Base-by-base conservation (phyloP, 2,113 vertebrate species). In the Xiphophorus couchianus region DNA sequence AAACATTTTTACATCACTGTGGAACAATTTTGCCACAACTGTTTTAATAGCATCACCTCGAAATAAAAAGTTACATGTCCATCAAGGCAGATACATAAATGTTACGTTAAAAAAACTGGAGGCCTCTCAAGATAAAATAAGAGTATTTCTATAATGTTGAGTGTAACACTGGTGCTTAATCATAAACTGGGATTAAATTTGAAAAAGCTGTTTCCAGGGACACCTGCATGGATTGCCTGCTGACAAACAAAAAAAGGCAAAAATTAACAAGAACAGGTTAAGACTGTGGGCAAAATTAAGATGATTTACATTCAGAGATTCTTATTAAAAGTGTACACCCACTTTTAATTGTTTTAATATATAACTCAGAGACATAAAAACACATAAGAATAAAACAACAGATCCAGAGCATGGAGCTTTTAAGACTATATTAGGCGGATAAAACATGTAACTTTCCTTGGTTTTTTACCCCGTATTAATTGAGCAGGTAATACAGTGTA, bases 381-480 rank as follows among this genome's bases (percentile, higher is more conserved):
- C 22, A n/a, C 30, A 28, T 2, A 42, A 60, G 27, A 67, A 29
- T 29, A 14, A 67, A 67, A 17, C 2, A 67, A 44, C 37, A 17
- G 3, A 67, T 17, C 13, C 3, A 31, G 33, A 69, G 42, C n/a
- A 69, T 3, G 19, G 30, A 77, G 10, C 29, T 37, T n/a, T 28
- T 39, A 12, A 13, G 29, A 39, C 5, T 25, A 14, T 10, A 27
- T 19, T 13, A 28, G 54, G 31, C 72, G 81, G 10, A 48, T 60
- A 77, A 77, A 71, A 4, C 19, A 15, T 71, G 66, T 31, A 30
- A 27, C 62, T 64, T 74, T 48, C n/a, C 71, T 14, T 58, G 5
- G 62, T 17, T n/a, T 69, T 42, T 39, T 8, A 12, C 69, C 33
- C 62, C 77, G 27, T 72, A 74, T 66, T n/a, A 77, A 42, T n/a